Percentiles rank a stretch among this genome's conserved stretches.
phyloP scores from a whole-genome alignment of 1,140 invertebrate species.

The Pseudomyrmex flavicornis region DNA sequence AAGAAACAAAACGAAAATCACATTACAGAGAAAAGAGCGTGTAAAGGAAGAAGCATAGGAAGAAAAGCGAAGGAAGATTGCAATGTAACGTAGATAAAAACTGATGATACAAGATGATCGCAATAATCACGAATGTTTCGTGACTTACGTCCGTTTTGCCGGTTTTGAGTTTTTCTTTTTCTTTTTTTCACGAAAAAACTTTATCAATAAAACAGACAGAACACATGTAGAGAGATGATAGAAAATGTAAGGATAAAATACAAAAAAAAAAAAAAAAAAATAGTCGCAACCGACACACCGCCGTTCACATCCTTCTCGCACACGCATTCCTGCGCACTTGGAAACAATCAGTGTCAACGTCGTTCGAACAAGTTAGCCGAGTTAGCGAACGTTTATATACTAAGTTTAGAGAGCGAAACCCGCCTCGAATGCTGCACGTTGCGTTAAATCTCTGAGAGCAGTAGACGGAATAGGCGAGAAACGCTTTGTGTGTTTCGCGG shows the following conservation, averaged over 20 bases:
- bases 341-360: not conserved
- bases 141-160: not conserved
- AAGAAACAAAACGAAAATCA: constrained; percentile 28
- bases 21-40: constrained; percentile 2
- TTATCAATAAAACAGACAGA: not conserved
- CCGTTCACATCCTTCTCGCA: constrained; percentile 63
- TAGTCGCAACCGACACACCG: constrained; percentile 59
- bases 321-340: constrained; percentile 73
- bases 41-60: not conserved
- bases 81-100: constrained; percentile 2
- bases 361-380: constrained; percentile 23
- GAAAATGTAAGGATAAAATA: not conserved
- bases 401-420: not conserved
- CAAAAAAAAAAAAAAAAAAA: constrained; percentile 13
- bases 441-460: constrained; percentile 60
- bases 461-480: constrained; percentile 36
- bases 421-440: constrained; percentile 44
- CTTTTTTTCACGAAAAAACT: not conserved
- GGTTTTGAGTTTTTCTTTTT: too few relatives aligned
- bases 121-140: not conserved
- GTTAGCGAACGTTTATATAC: not conserved
- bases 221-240: not conserved
- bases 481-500: constrained; percentile 14
- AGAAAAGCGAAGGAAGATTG: constrained; percentile 2
- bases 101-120: not conserved